phyloP scores from a whole-genome alignment of 2,113 vertebrate genomes.

The Nannobrachium achirus region DNA sequence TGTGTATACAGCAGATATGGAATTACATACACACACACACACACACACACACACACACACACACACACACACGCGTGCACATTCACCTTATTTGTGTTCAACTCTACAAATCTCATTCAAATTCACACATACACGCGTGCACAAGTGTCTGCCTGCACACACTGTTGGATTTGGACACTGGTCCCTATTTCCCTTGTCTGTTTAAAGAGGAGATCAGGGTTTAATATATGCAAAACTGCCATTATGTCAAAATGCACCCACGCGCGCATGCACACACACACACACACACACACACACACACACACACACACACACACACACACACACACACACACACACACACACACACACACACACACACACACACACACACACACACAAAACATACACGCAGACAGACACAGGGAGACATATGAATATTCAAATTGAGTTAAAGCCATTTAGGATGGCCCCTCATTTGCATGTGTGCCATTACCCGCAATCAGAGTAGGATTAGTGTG shows the following conservation, averaged over 20 bases:
- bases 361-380: conserved; percentile 13
- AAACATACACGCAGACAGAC: conserved; percentile 25
- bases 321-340: background rate
- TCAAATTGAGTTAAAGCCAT: conserved; percentile 65
- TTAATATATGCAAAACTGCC: conserved; percentile 69
- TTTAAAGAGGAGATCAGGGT: conserved; percentile 69
- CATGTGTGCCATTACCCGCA: conserved; percentile 50
- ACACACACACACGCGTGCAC: background rate
- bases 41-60: background rate
- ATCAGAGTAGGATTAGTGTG: conserved; percentile 36
- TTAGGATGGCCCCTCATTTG: conserved; percentile 56
- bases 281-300: background rate
- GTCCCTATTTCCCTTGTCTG: conserved; percentile 29
- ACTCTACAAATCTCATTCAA: too few relatives aligned
- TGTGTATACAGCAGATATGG: conserved; percentile 19
- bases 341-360: background rate
- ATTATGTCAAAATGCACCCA: conserved; percentile 5
- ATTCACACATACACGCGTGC: too few relatives aligned
- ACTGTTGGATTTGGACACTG: background rate
- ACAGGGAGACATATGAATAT: conserved; percentile 77
- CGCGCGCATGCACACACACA: background rate
- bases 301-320: conserved; percentile 5
- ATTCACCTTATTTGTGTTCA: background rate
- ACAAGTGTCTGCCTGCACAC: conserved; percentile 9
- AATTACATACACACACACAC: conserved; percentile 3